Evolutionary conservation across 2,113 vertebrate genomes (phyloP), one percentile per base, ranked within the genome.

Genomic region (Pelvicachromis taeniatus): DNA sequence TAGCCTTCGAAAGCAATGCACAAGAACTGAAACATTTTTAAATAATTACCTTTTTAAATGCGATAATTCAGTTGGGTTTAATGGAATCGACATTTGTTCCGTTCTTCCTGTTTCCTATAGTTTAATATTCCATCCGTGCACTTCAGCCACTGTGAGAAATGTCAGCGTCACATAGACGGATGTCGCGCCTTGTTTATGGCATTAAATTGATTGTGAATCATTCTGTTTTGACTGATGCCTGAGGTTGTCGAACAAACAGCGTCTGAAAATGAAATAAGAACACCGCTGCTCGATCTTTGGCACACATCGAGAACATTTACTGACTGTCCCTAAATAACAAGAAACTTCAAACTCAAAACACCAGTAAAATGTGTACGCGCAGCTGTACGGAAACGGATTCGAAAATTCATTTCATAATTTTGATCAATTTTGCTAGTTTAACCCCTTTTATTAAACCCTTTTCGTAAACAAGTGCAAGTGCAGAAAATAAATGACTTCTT

Each of bases 11-110:
- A 82, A 54, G 82, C 78, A 58, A 55, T 54, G 52, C 40, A 65
- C 65, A 70, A 31, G 31, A 85, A n/a, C 14, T 19, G 12, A 48
- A 80, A 83, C 78, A 6, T 5, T 70, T 87, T 83, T 35, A 14
- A 31, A 33, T 7, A 42, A 55, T 55, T 82, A 9, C 13, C 23
- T 21, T 79, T 79, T 73, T 29, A n/a, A 77, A 78, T 81, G 12
- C 26, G 9, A 63, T 75, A 75, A 85, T 85, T 61, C 52, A 33
- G n/a, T 11, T 52, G 10, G 16, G 45, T 75, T 75, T 75, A 75
- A 75, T 75, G 3, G 45, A n/a, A 75, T 75, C 29, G 35, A 7
- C 1, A 14, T 33, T 31, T 42, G 16, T 56, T 45, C 23, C 1
- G 0, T 56, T 58, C 11, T 58, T 80, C 13, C 9, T 58, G 4